Evolutionary conservation across 1,140 invertebrate species (phyloP).

Genomic region (Ceratoteleas bidentatus): DNA sequence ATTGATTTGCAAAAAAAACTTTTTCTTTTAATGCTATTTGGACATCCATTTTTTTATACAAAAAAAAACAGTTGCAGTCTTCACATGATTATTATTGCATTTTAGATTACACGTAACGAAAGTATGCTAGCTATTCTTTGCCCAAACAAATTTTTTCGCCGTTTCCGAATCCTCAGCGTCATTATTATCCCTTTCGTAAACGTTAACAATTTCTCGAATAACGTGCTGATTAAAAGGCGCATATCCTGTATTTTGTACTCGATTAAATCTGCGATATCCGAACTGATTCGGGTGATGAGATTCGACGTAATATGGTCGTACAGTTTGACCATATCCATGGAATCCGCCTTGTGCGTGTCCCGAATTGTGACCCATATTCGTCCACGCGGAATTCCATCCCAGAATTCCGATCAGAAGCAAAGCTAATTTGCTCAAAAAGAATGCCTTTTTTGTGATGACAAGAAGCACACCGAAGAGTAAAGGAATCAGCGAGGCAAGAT

Average conservation of each 20-base stretch:
- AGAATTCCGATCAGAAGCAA: slow-evolving; percentile 86
- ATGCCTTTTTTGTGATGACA: slow-evolving; percentile 87
- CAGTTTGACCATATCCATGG: slow-evolving; percentile 43
- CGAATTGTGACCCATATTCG: slow-evolving; percentile 39
- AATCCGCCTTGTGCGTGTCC: slow-evolving; percentile 34
- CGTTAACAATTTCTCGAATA: slow-evolving; percentile 76
- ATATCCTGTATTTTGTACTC: slow-evolving; percentile 57
- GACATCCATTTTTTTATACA: background rate
- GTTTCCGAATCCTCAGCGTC: slow-evolving; percentile 56
- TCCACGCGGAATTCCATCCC: slow-evolving; percentile 78
- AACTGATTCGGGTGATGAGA: slow-evolving; percentile 66
- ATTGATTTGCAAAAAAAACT: too few relatives aligned
- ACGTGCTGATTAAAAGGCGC: slow-evolving; percentile 75
- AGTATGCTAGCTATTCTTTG: slow-evolving; percentile 45
- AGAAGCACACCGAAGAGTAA: slow-evolving; percentile 86
- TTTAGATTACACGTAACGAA: background rate
- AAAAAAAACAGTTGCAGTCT: background rate
- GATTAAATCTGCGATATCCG: slow-evolving; percentile 44
- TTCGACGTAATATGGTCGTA: slow-evolving; percentile 27
- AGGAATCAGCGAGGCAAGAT: slow-evolving; percentile 86
- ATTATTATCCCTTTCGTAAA: slow-evolving; percentile 70
- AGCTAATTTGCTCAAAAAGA: slow-evolving; percentile 87
- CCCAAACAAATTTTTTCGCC: slow-evolving; percentile 75
- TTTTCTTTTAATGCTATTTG: too few relatives aligned
- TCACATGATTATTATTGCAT: background rate